phyloP scores from a whole-genome alignment of 2,113 vertebrate genomes.

The Damaliscus lunatus region DNA sequence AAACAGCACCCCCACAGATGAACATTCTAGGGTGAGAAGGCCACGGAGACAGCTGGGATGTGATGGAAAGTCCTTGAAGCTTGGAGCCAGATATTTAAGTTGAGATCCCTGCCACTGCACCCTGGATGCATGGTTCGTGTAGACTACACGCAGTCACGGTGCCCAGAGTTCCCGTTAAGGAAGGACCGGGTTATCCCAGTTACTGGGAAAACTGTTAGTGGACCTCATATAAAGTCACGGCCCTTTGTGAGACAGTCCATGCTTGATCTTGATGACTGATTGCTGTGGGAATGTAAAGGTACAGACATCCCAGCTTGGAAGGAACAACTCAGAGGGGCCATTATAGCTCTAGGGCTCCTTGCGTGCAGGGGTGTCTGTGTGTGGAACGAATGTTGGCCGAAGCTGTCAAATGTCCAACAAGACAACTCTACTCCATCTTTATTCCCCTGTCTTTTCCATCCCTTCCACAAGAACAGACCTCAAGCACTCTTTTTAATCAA shows the following conservation, averaged over 20 bases:
- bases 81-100: background rate
- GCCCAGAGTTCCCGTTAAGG: background rate
- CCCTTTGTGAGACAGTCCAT: too few relatives aligned
- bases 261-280: background rate
- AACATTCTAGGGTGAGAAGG: background rate
- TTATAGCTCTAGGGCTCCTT: background rate
- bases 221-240: background rate
- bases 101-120: background rate
- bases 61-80: background rate
- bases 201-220: background rate
- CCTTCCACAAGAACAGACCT: background rate
- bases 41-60: background rate
- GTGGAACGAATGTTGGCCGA: background rate
- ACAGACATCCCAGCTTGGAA: background rate
- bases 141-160: background rate
- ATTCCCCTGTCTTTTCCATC: background rate
- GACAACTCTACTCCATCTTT: background rate
- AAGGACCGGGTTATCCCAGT: background rate
- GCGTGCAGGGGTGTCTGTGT: background rate
- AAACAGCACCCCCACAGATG: background rate
- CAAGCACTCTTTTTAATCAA: background rate
- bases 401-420: background rate
- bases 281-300: background rate
- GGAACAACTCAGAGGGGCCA: background rate
- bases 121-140: background rate